phyloP scores from a whole-genome alignment of 2,888 invertebrate species.

The Leptothorax acervorum region DNA sequence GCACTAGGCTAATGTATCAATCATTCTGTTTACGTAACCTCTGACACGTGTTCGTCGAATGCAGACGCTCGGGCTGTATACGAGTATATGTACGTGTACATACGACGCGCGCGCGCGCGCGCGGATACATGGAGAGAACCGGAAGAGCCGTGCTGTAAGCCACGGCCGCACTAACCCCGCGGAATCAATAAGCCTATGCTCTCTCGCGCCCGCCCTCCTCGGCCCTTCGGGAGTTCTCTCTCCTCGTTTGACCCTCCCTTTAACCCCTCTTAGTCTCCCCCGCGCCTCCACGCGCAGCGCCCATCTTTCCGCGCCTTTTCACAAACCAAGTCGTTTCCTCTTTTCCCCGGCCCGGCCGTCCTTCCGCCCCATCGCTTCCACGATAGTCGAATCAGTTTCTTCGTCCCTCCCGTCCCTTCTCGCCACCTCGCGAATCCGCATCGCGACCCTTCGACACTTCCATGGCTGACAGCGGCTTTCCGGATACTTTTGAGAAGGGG shows the following conservation, averaged over 20 bases:
- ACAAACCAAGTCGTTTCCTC: conserved; percentile 59
- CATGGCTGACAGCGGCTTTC: conserved; percentile 62
- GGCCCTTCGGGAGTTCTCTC: conserved; percentile 32
- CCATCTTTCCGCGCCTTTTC: conserved; percentile 57
- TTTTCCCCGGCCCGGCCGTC: conserved; percentile 39
- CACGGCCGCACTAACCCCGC: conserved; percentile 61
- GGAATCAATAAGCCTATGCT: conserved; percentile 77
- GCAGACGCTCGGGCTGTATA: conserved; percentile 28
- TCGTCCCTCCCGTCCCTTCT: conserved; percentile 23
- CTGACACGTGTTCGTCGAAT: conserved; percentile 78
- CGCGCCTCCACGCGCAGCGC: conserved; percentile 25
- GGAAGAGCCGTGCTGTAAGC: conserved; percentile 53
- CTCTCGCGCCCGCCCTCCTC: conserved; percentile 57
- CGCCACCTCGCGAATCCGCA: conserved; percentile 36
- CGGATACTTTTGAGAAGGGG: conserved; percentile 18
- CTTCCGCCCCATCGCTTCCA: conserved; percentile 37
- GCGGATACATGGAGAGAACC: background rate
- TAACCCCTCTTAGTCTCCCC: conserved; percentile 63
- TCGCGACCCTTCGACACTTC: conserved; percentile 66
- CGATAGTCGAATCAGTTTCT: conserved; percentile 54
- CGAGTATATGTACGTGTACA: conserved; percentile 39
- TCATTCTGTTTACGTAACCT: conserved; percentile 84
- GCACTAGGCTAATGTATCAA: conserved; percentile 81
- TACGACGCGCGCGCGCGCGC: background rate
- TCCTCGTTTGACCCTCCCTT: conserved; percentile 67